Base-by-base conservation (phyloP, 53 echinoderm and acorn worm genomes). In the Luidia sarsii region DNA sequence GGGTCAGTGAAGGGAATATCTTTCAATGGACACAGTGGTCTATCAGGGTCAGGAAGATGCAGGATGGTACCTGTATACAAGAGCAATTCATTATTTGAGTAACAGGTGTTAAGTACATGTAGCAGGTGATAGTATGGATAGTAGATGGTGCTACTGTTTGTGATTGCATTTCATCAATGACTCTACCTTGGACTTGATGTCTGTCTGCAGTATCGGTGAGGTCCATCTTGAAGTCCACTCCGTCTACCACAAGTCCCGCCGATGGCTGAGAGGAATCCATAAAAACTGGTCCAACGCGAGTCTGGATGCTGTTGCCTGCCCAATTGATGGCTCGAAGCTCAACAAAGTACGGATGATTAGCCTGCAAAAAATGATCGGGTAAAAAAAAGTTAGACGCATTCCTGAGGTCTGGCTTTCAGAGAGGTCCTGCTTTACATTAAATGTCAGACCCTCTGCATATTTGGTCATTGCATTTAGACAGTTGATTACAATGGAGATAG, bases 51-150 rank as follows among this genome's bases (percentile, higher is more conserved):
- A 37, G 88, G 73, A 41, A 82, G 57, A 38, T 82, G 82, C 19
- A 87, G 51, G 32, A 87, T 82, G 15, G 80, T 67, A 35, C 88
- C 88, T 87, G 64, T 13, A 29, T n/a, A n/a, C n/a, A n/a, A n/a
- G n/a, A n/a, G n/a, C n/a, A n/a, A n/a, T n/a, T n/a, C n/a, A n/a
- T n/a, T n/a, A n/a, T n/a, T n/a, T n/a, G n/a, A n/a, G n/a, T n/a
- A n/a, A n/a, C n/a, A n/a, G n/a, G n/a, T n/a, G n/a, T n/a, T n/a
- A n/a, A n/a, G n/a, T n/a, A n/a, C n/a, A n/a, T n/a, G n/a, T n/a
- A n/a, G n/a, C n/a, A n/a, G n/a, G n/a, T n/a, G n/a, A n/a, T n/a
- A n/a, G n/a, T n/a, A n/a, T n/a, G n/a, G n/a, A n/a, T n/a, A n/a
- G n/a, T n/a, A n/a, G n/a, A n/a, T n/a, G n/a, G n/a, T n/a, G n/a